A percentile compares a stretch with the other conserved stretches of the same genome.
These are phyloP conservation scores for Garrulus glandarius DNA, from an alignment of 2,797 vertebrate genomes.

Conservation along the genomic window DNA sequence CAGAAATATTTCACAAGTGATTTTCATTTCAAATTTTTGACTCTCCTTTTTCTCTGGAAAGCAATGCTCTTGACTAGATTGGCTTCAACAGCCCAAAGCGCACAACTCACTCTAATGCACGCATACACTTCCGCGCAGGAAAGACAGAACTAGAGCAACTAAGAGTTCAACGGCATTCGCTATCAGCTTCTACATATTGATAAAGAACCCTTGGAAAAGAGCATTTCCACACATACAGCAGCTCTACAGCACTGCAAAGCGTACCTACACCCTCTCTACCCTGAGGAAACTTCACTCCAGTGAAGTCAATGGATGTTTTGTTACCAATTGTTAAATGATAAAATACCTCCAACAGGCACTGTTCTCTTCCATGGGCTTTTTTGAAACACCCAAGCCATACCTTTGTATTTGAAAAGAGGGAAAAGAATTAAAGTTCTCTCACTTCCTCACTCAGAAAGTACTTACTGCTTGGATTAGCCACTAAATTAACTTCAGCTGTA, in stretches of 20 bases:
- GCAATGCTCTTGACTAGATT: background rate
- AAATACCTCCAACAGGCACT: background rate
- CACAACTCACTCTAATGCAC: background rate
- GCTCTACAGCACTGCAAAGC: background rate
- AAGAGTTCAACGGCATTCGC: background rate
- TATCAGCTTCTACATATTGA: background rate
- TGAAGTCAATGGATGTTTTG: background rate
- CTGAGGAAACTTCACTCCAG: background rate
- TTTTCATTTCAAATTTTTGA: conserved; percentile 8
- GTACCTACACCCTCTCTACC: background rate
- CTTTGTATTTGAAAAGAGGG: background rate
- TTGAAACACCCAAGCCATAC: background rate
- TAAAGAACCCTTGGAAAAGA: background rate
- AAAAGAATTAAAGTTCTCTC: background rate
- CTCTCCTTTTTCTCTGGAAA: background rate
- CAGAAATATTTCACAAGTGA: conserved; percentile 13
- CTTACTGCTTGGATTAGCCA: conserved; percentile 20
- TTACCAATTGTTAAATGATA: background rate
- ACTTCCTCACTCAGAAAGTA: conserved; percentile 33
- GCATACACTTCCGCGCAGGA: rapidly evolving
- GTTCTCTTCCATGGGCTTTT: background rate
- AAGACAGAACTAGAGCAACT: background rate
- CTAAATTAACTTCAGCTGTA: conserved; percentile 62
- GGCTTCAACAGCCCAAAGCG: background rate
- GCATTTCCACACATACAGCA: background rate